Evolutionary conservation across 2,888 invertebrate genomes (phyloP).

Genomic region (Eumacrocentrus americanus): DNA sequence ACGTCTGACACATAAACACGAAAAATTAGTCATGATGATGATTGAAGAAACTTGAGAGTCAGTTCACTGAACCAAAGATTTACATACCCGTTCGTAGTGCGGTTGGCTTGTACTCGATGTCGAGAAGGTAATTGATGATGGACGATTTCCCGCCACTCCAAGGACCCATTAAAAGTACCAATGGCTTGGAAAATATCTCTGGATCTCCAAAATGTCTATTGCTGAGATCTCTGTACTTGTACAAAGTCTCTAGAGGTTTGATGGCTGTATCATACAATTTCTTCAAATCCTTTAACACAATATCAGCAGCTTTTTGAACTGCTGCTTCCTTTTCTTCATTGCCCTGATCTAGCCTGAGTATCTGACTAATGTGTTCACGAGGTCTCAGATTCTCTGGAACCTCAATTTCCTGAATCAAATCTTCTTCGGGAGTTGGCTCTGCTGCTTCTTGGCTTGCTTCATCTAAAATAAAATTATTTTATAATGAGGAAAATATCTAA

Average conservation of each 20-base stretch:
- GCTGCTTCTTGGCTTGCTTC: constrained; percentile 38
- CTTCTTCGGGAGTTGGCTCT: constrained; percentile 63
- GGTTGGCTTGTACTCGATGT: constrained; percentile 82
- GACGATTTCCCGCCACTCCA: constrained; percentile 97
- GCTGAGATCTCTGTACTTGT: constrained; percentile 90
- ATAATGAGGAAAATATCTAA: neutral
- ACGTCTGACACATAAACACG: too few species aligned
- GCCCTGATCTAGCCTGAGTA: constrained; percentile 80
- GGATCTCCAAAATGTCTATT: constrained; percentile 92
- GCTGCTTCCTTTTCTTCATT: constrained; percentile 74
- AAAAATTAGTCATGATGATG: too few species aligned
- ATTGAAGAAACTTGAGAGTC: too few species aligned
- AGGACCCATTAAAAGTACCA: constrained; percentile 92
- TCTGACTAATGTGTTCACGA: constrained; percentile 79
- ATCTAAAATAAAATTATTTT: constrained; percentile 8
- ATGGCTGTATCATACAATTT: constrained; percentile 85
- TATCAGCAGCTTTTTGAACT: constrained; percentile 75
- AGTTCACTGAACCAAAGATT: constrained; percentile 3
- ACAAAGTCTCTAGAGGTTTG: constrained; percentile 87
- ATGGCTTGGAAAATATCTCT: constrained; percentile 92
- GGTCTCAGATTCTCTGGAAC: constrained; percentile 80
- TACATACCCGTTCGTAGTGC: constrained; percentile 82
- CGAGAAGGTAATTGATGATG: constrained; percentile 89
- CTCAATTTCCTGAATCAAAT: constrained; percentile 71
- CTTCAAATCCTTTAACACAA: constrained; percentile 83